A percentile compares a stretch with the other conserved stretches of the same genome.
These are phyloP conservation scores for Psittacula echo DNA, from an alignment of 2,797 vertebrate species.

Conservation along the genomic window DNA sequence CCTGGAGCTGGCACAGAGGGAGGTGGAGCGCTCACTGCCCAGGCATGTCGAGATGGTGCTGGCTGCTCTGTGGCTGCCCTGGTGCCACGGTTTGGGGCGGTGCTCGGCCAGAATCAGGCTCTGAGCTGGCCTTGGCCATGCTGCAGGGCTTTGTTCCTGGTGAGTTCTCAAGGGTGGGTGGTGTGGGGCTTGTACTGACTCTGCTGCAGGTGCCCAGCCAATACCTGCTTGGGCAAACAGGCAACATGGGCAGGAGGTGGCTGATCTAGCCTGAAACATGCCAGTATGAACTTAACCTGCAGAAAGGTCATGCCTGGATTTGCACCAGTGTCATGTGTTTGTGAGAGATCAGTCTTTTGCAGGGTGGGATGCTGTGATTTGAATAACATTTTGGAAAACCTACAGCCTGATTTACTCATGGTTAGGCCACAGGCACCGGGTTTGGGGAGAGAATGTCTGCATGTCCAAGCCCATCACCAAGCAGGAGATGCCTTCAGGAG, in stretches of 20 bases:
- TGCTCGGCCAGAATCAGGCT: not conserved
- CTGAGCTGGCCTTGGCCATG: not conserved
- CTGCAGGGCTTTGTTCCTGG: not conserved
- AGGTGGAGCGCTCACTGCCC: not conserved
- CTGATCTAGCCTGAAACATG: not conserved
- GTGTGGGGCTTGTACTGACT: not conserved
- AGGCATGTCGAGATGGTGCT: not conserved
- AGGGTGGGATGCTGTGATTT: not conserved
- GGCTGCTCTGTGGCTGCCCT: not conserved
- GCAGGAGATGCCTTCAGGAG: not conserved
- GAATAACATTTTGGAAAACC: not conserved
- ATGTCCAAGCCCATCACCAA: not conserved
- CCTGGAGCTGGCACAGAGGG: not conserved
- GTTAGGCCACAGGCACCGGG: not conserved
- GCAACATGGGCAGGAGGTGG: not conserved
- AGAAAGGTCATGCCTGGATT: not conserved
- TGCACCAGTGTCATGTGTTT: not conserved
- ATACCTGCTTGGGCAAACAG: not conserved
- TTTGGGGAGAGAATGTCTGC: too few species aligned
- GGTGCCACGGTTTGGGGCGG: accelerated
- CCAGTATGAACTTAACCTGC: not conserved
- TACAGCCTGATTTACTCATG: not conserved
- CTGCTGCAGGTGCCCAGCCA: not conserved
- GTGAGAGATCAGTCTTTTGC: not conserved
- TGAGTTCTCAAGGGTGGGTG: accelerated